These are phyloP conservation scores for Vulpes lagopus DNA, from an alignment of 2,113 vertebrate species.

Conservation along the genomic window DNA sequence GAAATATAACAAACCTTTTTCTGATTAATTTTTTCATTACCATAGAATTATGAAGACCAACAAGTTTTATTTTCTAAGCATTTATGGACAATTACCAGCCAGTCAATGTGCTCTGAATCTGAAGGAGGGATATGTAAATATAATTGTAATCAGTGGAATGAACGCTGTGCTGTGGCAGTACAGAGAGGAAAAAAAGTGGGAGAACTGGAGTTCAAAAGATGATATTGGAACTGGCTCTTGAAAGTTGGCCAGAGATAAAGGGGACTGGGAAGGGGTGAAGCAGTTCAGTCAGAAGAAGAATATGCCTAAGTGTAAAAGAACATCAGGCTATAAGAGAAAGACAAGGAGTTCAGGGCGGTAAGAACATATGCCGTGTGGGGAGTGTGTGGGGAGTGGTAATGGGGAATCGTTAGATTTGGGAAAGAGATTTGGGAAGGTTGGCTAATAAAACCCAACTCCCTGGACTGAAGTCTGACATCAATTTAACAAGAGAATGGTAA, in stretches of 20 bases:
- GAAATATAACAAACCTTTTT: background rate
- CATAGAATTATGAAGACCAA: background rate
- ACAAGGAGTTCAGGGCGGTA: background rate
- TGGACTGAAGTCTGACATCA: background rate
- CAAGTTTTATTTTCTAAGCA: background rate
- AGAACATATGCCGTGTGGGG: background rate
- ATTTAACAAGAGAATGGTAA: background rate
- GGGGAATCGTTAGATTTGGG: background rate
- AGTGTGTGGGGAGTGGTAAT: background rate
- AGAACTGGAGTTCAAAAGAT: background rate
- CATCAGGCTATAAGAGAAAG: background rate
- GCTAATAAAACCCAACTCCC: background rate
- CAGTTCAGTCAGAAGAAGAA: background rate
- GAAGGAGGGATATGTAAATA: background rate
- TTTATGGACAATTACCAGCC: background rate
- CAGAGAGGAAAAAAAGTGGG: background rate
- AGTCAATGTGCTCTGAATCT: background rate
- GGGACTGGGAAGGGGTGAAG: background rate
- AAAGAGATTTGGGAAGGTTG: background rate
- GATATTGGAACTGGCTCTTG: background rate
- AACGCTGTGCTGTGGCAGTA: background rate
- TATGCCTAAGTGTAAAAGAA: background rate
- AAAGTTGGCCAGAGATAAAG: background rate
- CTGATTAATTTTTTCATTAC: slow-evolving; percentile 43
- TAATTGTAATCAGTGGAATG: background rate